These are phyloP conservation scores for Ramphastos sulfuratus DNA, from an alignment of 2,113 vertebrate genomes.

Conservation along the genomic window DNA sequence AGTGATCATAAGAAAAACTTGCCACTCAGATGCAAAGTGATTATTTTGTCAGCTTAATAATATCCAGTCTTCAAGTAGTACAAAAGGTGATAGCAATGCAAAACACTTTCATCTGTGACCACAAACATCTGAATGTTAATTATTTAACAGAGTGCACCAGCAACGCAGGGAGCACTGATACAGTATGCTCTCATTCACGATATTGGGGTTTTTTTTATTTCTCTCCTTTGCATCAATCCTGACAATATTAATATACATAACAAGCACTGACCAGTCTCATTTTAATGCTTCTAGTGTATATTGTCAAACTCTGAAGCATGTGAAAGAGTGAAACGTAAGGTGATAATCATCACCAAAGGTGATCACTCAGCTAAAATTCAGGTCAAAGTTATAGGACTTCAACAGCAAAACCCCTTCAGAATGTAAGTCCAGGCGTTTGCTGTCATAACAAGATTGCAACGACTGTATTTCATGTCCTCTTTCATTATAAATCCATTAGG, in stretches of 20 bases:
- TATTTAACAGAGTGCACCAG: background rate
- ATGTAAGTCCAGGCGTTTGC: background rate
- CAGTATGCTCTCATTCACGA: background rate
- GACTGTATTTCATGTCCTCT: background rate
- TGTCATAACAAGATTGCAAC: background rate
- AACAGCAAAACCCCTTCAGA: background rate
- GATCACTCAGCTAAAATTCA: background rate
- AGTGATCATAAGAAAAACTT: background rate
- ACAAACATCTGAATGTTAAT: background rate
- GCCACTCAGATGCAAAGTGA: background rate
- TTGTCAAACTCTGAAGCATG: background rate
- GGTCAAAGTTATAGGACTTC: background rate
- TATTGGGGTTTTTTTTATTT: background rate
- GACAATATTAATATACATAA: background rate
- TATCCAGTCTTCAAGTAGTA: background rate
- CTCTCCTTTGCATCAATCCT: background rate
- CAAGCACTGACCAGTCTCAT: background rate
- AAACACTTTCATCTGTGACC: background rate
- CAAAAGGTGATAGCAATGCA: background rate
- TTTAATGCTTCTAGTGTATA: background rate
- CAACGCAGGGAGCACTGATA: background rate
- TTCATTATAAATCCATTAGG: conserved; percentile 63
- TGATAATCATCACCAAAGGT: background rate
- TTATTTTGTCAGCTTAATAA: background rate
- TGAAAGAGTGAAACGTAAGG: background rate